Conservation (phyloP, 2,888 invertebrate genomes). For the Entomobrya proxima region DNA sequence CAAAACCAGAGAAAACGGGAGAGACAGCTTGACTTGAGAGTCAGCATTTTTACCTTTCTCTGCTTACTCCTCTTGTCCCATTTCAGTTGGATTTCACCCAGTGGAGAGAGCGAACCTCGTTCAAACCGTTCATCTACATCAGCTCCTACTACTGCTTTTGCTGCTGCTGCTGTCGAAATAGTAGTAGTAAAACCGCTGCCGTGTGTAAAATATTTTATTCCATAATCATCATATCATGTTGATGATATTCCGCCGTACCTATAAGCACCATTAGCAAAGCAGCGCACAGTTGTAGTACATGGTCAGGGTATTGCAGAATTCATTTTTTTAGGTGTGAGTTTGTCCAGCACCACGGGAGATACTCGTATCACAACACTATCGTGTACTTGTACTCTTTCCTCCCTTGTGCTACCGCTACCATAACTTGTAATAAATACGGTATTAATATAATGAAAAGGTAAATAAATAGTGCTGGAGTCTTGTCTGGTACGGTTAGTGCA, state of each 20-base stretch:
- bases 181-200: background rate
- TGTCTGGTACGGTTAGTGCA: background rate
- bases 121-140: background rate
- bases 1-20: background rate
- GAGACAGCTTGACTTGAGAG: background rate
- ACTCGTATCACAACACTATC: too few relatives aligned
- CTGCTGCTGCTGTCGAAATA: background rate
- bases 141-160: background rate
- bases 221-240: background rate
- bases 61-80: conserved; percentile 25
- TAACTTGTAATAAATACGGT: conserved; percentile 9
- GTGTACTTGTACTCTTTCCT: background rate
- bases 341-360: background rate
- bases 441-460: conserved; percentile 13
- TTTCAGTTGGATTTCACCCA: conserved; percentile 21
- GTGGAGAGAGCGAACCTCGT: conserved; percentile 22
- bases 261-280: background rate
- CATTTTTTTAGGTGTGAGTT: background rate
- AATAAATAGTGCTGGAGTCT: conserved; percentile 4
- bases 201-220: background rate
- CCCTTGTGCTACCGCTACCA: background rate
- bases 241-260: background rate
- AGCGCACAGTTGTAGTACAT: background rate
- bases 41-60: conserved; percentile 24
- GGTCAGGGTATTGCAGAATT: too few relatives aligned